phyloP scores from a whole-genome alignment of 2,888 invertebrate genomes.

The Brachylomia viminalis region DNA sequence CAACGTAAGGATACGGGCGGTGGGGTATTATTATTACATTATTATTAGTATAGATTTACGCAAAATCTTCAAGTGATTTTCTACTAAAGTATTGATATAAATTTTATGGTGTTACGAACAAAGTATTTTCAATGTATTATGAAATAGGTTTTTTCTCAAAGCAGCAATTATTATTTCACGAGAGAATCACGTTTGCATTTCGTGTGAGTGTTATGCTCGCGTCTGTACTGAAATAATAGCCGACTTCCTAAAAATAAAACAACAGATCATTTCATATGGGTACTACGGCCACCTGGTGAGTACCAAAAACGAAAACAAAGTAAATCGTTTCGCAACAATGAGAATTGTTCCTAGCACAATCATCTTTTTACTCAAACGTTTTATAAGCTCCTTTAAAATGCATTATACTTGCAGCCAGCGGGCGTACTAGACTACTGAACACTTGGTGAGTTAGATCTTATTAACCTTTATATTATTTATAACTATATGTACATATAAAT shows the following conservation, averaged over 20 bases:
- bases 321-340: slow-evolving; percentile 75
- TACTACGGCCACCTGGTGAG: slow-evolving; percentile 58
- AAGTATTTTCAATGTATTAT: neutral
- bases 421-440: slow-evolving; percentile 33
- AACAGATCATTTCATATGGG: slow-evolving; percentile 15
- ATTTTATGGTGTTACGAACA: neutral
- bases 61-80: neutral
- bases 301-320: slow-evolving; percentile 57
- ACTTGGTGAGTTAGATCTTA: slow-evolving; percentile 51
- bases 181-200: neutral
- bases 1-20: too few relatives aligned
- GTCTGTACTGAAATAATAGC: neutral
- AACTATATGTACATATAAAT: too few relatives aligned
- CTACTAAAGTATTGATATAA: neutral
- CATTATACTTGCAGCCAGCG: slow-evolving; percentile 62
- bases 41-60: neutral
- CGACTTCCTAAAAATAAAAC: slow-evolving; percentile 12
- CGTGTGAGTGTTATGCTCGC: neutral
- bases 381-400: slow-evolving; percentile 73
- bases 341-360: slow-evolving; percentile 71
- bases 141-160: neutral
- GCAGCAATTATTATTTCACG: neutral
- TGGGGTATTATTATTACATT: too few relatives aligned
- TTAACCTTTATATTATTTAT: neutral
- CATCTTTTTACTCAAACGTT: slow-evolving; percentile 64